Conservation (phyloP, 2,113 vertebrate genomes). For the Pelvicachromis taeniatus region DNA sequence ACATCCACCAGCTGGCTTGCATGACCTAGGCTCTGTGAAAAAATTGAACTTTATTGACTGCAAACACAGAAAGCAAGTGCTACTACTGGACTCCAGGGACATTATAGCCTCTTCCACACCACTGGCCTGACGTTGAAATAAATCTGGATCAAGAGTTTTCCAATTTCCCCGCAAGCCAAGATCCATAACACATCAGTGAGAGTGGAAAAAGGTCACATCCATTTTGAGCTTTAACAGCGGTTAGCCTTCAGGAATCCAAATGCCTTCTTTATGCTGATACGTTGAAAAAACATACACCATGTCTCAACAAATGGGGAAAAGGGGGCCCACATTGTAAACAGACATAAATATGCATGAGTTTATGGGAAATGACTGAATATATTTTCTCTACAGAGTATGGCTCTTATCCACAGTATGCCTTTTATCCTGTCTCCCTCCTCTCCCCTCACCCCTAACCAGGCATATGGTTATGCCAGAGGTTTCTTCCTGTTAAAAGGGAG, state of each 20-base stretch:
- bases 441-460: background rate
- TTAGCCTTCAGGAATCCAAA: background rate
- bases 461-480: too few species aligned
- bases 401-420: background rate
- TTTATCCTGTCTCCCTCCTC: background rate
- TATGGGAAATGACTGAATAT: background rate
- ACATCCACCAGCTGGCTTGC: background rate
- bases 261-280: background rate
- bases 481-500: background rate
- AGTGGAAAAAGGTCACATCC: background rate
- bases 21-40: background rate
- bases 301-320: background rate
- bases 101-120: background rate
- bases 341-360: background rate
- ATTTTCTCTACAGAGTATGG: background rate
- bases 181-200: conserved; percentile 12
- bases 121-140: background rate
- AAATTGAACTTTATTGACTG: conserved; percentile 17
- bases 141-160: background rate
- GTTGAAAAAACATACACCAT: background rate
- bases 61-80: background rate
- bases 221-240: background rate
- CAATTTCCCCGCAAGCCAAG: background rate
- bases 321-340: background rate
- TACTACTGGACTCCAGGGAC: conserved; percentile 3